Conservation (phyloP, 2,797 vertebrate genomes). For the Bradypus variegatus region DNA sequence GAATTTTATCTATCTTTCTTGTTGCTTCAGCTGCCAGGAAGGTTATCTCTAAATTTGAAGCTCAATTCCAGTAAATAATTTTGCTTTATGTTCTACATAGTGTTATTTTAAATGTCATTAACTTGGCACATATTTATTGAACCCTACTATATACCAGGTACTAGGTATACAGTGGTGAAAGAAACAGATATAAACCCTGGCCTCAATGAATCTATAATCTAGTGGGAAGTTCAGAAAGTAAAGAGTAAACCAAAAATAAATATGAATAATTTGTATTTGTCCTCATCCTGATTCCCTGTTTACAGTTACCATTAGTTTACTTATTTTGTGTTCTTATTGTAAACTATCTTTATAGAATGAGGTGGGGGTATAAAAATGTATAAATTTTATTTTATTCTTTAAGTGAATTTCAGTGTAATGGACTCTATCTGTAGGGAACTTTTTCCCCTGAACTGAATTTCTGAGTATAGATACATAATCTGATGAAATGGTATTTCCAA, state of each 20-base stretch:
- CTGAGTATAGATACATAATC: background rate
- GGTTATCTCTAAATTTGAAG: background rate
- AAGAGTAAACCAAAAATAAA: slow-evolving; percentile 11
- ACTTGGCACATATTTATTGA: background rate
- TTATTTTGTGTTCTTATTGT: slow-evolving; percentile 2
- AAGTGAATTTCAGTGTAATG: slow-evolving; percentile 10
- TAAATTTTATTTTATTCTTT: slow-evolving; percentile 5
- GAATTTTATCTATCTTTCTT: background rate
- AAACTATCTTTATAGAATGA: slow-evolving; percentile 3
- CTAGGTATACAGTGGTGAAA: background rate
- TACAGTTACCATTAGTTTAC: slow-evolving; percentile 18
- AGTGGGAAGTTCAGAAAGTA: background rate
- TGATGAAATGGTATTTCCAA: slow-evolving; percentile 7
- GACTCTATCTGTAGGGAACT: background rate
- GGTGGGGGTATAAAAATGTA: background rate
- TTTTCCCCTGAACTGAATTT: background rate
- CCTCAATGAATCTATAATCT: background rate
- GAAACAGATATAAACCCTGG: background rate
- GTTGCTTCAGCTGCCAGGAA: background rate
- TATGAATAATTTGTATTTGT: background rate
- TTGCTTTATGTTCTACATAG: background rate
- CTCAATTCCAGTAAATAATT: background rate
- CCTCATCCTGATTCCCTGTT: background rate
- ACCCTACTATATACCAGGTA: background rate
- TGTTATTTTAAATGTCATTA: slow-evolving; percentile 1